A percentile compares a stretch with the other conserved stretches of the same genome.
phyloP scores from a whole-genome alignment of 2,797 vertebrate species.

The Amblyraja radiata region DNA sequence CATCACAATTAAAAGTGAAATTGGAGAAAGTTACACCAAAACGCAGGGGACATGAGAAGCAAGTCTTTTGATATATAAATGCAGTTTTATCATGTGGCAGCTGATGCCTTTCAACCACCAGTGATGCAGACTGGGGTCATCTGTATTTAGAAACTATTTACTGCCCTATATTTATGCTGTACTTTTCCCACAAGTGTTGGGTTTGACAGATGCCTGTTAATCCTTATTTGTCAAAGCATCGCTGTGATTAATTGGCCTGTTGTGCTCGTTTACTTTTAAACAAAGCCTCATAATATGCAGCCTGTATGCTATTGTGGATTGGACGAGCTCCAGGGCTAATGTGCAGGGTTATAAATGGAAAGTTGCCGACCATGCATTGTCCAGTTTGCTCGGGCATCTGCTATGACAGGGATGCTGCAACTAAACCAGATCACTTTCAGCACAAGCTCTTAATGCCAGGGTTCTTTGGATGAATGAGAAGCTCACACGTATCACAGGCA shows the following conservation, averaged over 20 bases:
- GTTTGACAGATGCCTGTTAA: constrained; percentile 24
- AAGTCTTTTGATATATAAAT: not conserved
- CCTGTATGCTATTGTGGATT: constrained; percentile 54
- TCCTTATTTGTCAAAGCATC: constrained; percentile 46
- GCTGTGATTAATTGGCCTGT: constrained; percentile 56
- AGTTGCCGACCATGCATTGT: constrained; percentile 51
- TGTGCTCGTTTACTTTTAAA: constrained; percentile 53
- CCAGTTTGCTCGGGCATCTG: constrained; percentile 58
- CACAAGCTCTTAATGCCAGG: constrained; percentile 37
- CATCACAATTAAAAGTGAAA: too few species aligned
- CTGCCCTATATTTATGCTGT: not conserved
- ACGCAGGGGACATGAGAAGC: too few species aligned
- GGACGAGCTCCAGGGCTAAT: constrained; percentile 55
- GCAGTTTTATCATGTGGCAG: not conserved
- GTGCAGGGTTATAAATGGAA: constrained; percentile 57
- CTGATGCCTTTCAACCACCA: not conserved
- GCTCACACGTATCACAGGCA: constrained; percentile 38
- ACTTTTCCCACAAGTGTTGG: not conserved
- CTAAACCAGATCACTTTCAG: constrained; percentile 44
- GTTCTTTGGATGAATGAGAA: constrained; percentile 39
- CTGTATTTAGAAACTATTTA: not conserved
- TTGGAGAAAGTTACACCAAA: too few species aligned
- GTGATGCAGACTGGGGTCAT: not conserved
- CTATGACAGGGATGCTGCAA: constrained; percentile 49
- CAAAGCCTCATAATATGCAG: constrained; percentile 52